Conservation (phyloP, 2,888 invertebrate species). For the Neocrepidodera transversa region DNA sequence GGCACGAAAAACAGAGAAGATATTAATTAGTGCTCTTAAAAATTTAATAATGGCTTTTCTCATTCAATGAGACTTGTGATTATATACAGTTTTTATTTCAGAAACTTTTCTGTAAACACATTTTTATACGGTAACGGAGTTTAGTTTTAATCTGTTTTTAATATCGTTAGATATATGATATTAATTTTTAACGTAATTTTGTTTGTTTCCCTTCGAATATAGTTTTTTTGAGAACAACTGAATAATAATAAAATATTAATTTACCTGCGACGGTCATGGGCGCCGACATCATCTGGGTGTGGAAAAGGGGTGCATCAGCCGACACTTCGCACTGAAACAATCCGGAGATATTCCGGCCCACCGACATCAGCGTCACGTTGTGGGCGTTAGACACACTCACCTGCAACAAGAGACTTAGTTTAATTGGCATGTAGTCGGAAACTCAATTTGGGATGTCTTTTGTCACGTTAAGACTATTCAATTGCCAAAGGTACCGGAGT, state of each 20-base stretch:
- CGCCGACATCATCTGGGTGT: constrained; percentile 70
- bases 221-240: too few species aligned
- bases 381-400: constrained; percentile 71
- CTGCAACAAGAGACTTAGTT: constrained; percentile 59
- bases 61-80: constrained; percentile 32
- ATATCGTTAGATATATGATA: too few species aligned
- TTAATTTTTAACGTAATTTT: too few species aligned
- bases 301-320: constrained; percentile 74
- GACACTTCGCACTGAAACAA: constrained; percentile 78
- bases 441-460: constrained; percentile 19
- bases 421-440: constrained; percentile 13
- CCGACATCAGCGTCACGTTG: constrained; percentile 72
- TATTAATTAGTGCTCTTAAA: constrained; percentile 34
- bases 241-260: constrained; percentile 47
- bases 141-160: too few species aligned
- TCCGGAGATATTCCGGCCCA: constrained; percentile 72
- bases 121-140: background rate
- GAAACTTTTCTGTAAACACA: background rate
- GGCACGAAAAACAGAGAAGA: constrained; percentile 8
- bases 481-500: background rate
- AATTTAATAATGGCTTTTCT: constrained; percentile 31
- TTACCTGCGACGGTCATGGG: constrained; percentile 74
- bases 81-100: constrained; percentile 6
- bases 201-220: too few species aligned
- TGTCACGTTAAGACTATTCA: background rate